Evolutionary conservation across 2,113 vertebrate genomes (phyloP).

Genomic region (Pogona vitticeps): DNA sequence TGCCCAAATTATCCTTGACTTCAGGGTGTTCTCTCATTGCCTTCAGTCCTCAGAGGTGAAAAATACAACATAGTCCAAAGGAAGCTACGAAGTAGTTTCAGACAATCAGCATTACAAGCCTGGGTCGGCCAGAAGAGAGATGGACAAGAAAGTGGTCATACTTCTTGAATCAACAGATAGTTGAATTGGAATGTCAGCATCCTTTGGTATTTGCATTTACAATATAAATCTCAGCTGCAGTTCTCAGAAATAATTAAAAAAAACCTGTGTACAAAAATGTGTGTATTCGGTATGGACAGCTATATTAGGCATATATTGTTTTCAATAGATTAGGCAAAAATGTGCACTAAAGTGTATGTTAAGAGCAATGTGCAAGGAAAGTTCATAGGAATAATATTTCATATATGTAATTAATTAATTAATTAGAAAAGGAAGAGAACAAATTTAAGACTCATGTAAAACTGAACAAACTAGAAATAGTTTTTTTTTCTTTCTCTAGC

Average conservation of each 20-base stretch:
- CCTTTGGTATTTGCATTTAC: background rate
- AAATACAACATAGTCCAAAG: slow-evolving; percentile 7
- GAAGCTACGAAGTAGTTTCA: background rate
- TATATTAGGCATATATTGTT: background rate
- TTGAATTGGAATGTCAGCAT: background rate
- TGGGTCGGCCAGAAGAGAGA: background rate
- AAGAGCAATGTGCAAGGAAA: background rate
- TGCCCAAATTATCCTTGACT: background rate
- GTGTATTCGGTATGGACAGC: background rate
- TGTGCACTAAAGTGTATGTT: background rate
- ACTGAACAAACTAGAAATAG: no score
- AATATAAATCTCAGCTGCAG: background rate
- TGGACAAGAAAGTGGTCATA: background rate
- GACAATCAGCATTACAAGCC: background rate
- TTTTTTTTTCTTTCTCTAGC: background rate
- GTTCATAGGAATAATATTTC: no score
- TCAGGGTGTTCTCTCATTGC: background rate
- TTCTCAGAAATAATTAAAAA: background rate
- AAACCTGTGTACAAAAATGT: background rate
- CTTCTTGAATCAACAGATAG: background rate
- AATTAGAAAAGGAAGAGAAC: background rate
- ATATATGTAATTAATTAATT: no score
- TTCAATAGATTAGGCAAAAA: background rate
- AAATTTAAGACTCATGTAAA: background rate
- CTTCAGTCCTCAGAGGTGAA: background rate